These are phyloP conservation scores for Anser brachyrhynchus DNA, from an alignment of 2,113 vertebrate genomes.

Conservation along the genomic window DNA sequence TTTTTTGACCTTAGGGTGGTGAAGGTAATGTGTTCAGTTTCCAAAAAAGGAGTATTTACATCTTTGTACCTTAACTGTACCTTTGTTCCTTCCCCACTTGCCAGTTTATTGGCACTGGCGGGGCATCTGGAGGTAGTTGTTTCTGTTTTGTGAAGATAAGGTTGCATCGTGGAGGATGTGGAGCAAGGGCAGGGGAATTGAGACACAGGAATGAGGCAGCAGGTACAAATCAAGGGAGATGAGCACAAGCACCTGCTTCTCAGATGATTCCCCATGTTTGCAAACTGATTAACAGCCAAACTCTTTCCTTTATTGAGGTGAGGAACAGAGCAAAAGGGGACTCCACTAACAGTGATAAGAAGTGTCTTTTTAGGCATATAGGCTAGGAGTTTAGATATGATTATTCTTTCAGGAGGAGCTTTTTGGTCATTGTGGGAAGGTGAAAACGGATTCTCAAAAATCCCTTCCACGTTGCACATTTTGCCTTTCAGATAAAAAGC, in stretches of 20 bases:
- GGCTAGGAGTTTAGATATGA: neutral
- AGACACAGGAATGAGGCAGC: neutral
- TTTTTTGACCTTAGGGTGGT: neutral
- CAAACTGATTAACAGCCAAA: neutral
- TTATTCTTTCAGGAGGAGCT: slow-evolving; percentile 7
- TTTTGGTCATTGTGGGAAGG: neutral
- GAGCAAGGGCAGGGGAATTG: neutral
- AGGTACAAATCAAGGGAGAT: neutral
- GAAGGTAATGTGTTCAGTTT: neutral
- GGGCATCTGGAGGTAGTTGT: neutral
- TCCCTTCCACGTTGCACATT: neutral
- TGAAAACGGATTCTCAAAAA: neutral
- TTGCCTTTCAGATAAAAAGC: slow-evolving; percentile 12
- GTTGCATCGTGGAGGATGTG: neutral
- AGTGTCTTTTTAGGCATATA: neutral
- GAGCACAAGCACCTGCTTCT: neutral
- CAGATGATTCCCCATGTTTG: neutral
- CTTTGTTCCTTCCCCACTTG: neutral
- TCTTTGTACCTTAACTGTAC: neutral
- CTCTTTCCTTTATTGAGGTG: neutral
- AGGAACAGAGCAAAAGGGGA: neutral
- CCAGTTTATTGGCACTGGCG: neutral
- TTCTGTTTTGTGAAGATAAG: slow-evolving; percentile 17
- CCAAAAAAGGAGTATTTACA: neutral
- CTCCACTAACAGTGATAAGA: neutral